Conservation (phyloP, 2,113 vertebrate species). For the Silurus meridionalis region DNA sequence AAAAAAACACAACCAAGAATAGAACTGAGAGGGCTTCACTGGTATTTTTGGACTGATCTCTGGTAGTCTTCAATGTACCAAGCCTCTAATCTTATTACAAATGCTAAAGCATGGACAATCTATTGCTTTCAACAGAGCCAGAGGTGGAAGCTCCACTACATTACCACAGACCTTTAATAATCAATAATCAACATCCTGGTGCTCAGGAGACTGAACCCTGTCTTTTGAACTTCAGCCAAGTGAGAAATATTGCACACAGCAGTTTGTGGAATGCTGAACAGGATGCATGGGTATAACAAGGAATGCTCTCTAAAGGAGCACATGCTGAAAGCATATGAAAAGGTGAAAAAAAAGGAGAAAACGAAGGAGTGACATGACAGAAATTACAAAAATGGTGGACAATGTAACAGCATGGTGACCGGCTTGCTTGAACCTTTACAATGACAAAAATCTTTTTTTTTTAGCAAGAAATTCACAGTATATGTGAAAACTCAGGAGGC, state of each 20-base stretch:
- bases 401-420: conserved; percentile 5
- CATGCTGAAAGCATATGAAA: background rate
- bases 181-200: background rate
- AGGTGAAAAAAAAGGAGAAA: background rate
- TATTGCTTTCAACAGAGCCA: conserved; percentile 20
- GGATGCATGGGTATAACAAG: background rate
- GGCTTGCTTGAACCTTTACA: background rate
- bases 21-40: conserved; percentile 32
- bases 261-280: background rate
- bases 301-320: background rate
- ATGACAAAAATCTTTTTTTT: no score
- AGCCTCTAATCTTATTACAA: conserved; percentile 48
- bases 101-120: conserved; percentile 10
- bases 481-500: background rate
- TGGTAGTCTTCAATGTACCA: conserved; percentile 26
- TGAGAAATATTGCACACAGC: background rate
- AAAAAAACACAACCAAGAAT: conserved; percentile 35
- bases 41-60: conserved; percentile 42
- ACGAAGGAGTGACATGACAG: conserved; percentile 1
- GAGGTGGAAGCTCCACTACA: background rate
- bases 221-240: background rate
- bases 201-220: background rate
- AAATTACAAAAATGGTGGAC: conserved; percentile 1
- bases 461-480: background rate
- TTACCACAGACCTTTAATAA: background rate